Conservation (phyloP, 2,113 vertebrate genomes). For the Leucopsar rothschildi region DNA sequence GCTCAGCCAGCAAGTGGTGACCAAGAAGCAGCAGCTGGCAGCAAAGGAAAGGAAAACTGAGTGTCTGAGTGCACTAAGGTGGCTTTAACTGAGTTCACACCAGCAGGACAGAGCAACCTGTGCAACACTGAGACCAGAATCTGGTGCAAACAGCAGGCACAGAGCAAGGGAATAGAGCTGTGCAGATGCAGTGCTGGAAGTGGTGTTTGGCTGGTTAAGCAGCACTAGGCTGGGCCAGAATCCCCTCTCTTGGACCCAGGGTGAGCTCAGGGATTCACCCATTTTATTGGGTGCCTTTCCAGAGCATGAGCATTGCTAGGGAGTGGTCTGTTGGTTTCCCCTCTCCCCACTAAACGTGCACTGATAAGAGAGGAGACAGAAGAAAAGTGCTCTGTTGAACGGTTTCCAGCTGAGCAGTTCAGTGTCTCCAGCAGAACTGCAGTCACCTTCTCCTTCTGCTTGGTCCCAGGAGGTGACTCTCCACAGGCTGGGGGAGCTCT, state of each 20-base stretch:
- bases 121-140: neutral
- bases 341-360: neutral
- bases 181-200: neutral
- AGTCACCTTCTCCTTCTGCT: neutral
- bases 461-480: neutral
- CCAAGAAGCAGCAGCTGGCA: neutral
- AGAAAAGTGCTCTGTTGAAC: neutral
- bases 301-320: neutral
- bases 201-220: neutral
- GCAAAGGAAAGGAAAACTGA: neutral
- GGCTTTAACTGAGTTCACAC: neutral
- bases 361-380: neutral
- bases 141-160: neutral
- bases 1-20: neutral
- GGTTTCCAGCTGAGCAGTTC: neutral
- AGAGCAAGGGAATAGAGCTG: neutral
- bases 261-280: neutral
- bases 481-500: neutral
- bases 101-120: neutral
- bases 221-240: neutral
- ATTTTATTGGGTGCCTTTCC: neutral
- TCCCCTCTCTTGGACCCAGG: neutral
- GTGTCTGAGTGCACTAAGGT: neutral
- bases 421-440: neutral
- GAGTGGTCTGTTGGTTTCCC: neutral